Evolutionary conservation across 1,140 invertebrate species (phyloP).

Genomic region (Andrena cerasifolii): DNA sequence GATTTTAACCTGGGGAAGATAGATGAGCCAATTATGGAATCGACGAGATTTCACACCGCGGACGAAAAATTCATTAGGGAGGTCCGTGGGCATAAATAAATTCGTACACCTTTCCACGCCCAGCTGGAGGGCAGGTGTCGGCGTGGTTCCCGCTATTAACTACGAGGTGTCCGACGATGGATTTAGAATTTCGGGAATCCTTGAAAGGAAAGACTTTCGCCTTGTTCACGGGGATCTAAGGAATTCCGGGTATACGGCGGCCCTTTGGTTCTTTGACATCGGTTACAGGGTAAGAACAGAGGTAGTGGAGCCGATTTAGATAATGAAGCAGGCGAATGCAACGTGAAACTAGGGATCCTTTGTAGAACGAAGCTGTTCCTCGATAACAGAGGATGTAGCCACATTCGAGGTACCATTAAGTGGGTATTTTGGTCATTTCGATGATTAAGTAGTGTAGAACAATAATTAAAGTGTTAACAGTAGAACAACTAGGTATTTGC

Average conservation of each 20-base stretch:
- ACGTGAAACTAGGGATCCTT: not conserved
- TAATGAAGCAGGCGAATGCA: slow-evolving; percentile 32
- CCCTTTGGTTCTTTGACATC: slow-evolving; percentile 25
- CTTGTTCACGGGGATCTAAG: slow-evolving; percentile 39
- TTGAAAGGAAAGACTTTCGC: slow-evolving; percentile 50
- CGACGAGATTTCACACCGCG: slow-evolving; percentile 74
- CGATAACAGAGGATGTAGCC: slow-evolving; percentile 19
- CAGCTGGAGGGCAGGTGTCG: slow-evolving; percentile 68
- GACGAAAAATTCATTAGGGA: slow-evolving; percentile 73
- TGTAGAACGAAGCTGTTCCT: not conserved
- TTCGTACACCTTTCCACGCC: slow-evolving; percentile 56
- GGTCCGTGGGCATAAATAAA: slow-evolving; percentile 69
- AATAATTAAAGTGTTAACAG: no score
- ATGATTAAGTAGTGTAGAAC: not conserved
- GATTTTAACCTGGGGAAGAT: slow-evolving; percentile 64
- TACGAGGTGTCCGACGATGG: slow-evolving; percentile 22
- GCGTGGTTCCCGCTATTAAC: slow-evolving; percentile 27
- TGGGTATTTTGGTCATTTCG: not conserved
- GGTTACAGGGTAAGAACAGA: slow-evolving; percentile 32
- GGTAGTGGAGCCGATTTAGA: slow-evolving; percentile 22
- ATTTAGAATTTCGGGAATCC: slow-evolving; percentile 58
- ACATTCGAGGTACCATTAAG: not conserved
- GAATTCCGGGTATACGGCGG: slow-evolving; percentile 44
- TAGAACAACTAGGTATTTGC: no score
- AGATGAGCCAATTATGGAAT: slow-evolving; percentile 73